Base-by-base conservation (phyloP, 2,797 vertebrate genomes). In the Acanthornis magna region DNA sequence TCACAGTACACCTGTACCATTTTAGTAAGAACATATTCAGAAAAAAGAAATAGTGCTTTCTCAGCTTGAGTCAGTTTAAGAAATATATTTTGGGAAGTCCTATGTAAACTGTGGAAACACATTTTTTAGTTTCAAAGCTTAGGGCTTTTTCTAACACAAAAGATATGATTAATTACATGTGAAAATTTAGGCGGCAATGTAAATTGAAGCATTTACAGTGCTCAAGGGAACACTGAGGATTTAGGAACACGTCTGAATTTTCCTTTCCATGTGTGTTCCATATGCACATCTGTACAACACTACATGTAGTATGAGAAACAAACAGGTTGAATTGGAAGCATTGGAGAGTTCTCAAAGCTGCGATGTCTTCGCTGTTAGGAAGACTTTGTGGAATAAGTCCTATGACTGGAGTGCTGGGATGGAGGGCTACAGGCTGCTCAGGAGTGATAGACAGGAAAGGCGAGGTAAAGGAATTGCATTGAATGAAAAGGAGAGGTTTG, bases 331-430 rank as follows among this genome's bases (percentile, higher is more conserved):
- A 29, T 7, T 29, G 29, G 30, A 70, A 40, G 4, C 11, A 40
- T 0, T 68, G 20, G 13, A 40, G 20, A 21, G 13, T 47, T 40
- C 40, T 48, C 25, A 70, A 55, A 34, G 30, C 42, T 34, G 6
- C 21, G 23, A 40, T 18, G 3, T 30, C 21, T 55, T 42, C 40
- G 20, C 3, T 0, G 0, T 40, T 42, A 40, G 25, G 17, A 55
- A 30, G 20, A 62, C 9, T 23, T 61, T 48, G 34, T 30, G 25
- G 16, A 62, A 48, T 54, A 26, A 70, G 16, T 40, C 17, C 7
- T 9, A 12, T 29, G 12, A 25, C 16, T 34, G 34, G 11, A 61
- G 6, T 10, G 29, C 7, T 45, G 40, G 16, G 9, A 47, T 66
- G 42, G 16, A 67, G 3, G 1, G 7, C 7, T 84, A 22, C 13